Conservation (phyloP, 2,113 vertebrate genomes). For the Calyptommatus sinebrachiatus region DNA sequence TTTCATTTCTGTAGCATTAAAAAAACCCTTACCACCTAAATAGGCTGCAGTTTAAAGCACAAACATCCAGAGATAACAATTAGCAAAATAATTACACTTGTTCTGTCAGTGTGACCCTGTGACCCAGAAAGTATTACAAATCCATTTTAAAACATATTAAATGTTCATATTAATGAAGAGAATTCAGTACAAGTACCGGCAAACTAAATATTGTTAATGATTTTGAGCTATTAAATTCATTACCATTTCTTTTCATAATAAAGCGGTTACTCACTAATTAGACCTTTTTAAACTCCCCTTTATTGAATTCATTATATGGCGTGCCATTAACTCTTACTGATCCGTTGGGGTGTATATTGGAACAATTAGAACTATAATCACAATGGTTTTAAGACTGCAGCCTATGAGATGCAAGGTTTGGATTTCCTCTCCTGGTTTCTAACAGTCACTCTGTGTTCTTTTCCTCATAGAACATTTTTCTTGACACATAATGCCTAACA, state of each 20-base stretch:
- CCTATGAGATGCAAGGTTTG: conserved; percentile 36
- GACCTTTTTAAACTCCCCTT: conserved; percentile 89
- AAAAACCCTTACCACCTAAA: conserved; percentile 73
- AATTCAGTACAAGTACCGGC: conserved; percentile 85
- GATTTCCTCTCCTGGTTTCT: conserved; percentile 56
- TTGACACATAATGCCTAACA: conserved; percentile 67
- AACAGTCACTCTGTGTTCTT: conserved; percentile 59
- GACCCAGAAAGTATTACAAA: conserved; percentile 83
- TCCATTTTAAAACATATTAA: conserved; percentile 89
- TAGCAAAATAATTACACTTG: conserved; percentile 79
- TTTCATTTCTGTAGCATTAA: conserved; percentile 32
- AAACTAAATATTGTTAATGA: conserved; percentile 93
- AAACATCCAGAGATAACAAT: conserved; percentile 82
- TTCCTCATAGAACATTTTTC: conserved; percentile 59
- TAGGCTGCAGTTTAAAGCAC: conserved; percentile 75
- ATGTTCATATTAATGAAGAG: conserved; percentile 89
- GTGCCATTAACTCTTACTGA: conserved; percentile 78
- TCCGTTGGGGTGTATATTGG: conserved; percentile 63
- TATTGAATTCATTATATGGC: conserved; percentile 83
- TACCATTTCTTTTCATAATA: conserved; percentile 92
- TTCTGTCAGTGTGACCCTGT: conserved; percentile 79
- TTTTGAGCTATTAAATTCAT: conserved; percentile 94
- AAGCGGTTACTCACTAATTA: conserved; percentile 95
- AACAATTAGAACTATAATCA: conserved; percentile 70
- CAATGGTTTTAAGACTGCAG: conserved; percentile 48